phyloP scores from a whole-genome alignment of 2,797 vertebrate genomes.

The Ctenochaetus hawaiiensis region DNA sequence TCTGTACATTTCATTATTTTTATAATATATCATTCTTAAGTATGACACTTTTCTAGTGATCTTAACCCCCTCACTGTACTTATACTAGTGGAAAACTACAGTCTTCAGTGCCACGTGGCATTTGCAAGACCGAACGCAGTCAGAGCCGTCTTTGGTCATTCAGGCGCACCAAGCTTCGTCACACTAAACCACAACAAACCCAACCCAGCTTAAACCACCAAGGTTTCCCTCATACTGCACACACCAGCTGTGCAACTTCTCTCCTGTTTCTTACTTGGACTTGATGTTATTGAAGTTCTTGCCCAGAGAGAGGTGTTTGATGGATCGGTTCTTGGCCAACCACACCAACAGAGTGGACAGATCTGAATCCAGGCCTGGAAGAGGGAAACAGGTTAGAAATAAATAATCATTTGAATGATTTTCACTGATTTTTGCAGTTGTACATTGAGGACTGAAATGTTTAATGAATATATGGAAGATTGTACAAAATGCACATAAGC shows the following conservation, averaged over 20 bases:
- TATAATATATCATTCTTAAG: neutral
- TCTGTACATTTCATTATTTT: neutral
- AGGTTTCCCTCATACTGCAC: neutral
- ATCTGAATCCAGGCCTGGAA: slow-evolving; percentile 93
- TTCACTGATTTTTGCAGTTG: neutral
- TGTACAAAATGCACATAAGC: neutral
- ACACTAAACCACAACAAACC: neutral
- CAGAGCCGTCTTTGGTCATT: neutral
- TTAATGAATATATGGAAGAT: neutral
- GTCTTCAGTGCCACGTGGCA: neutral
- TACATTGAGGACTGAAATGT: neutral
- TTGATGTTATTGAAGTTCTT: slow-evolving; percentile 99
- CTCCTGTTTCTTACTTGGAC: slow-evolving; percentile 89
- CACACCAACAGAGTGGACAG: slow-evolving; percentile 95
- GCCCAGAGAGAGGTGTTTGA: slow-evolving; percentile 94
- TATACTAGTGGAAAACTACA: neutral
- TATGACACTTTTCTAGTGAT: neutral
- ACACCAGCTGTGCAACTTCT: neutral
- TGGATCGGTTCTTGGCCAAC: slow-evolving; percentile 97
- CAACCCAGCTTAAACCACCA: neutral
- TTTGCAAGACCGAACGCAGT: slow-evolving; percentile 2
- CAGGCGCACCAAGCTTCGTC: neutral
- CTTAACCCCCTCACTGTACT: neutral
- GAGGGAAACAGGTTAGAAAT: neutral
- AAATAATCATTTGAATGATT: neutral